Evolutionary conservation across 2,888 invertebrate genomes (phyloP).

Genomic region (Epirrita christyi): DNA sequence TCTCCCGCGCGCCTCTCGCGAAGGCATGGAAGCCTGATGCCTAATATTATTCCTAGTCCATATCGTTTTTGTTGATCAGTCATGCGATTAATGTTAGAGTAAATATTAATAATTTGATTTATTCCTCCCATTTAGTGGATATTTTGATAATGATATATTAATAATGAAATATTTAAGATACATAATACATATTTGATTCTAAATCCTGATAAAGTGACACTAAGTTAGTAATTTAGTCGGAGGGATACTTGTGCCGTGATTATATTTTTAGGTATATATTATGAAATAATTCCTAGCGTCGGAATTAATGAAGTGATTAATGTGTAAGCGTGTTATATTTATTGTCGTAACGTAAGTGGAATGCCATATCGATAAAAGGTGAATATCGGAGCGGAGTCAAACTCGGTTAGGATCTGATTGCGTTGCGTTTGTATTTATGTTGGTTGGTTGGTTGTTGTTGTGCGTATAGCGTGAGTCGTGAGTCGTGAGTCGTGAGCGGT

Average conservation of each 20-base stretch:
- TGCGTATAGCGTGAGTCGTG: constrained; percentile 38
- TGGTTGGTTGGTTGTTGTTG: constrained; percentile 59
- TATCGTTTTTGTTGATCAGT: constrained; percentile 85
- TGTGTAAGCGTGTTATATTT: constrained; percentile 85
- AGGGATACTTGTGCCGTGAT: constrained; percentile 86
- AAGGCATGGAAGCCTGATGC: constrained; percentile 78
- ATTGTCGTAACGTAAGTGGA: constrained; percentile 84
- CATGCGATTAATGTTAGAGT: constrained; percentile 84
- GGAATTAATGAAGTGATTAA: constrained; percentile 85
- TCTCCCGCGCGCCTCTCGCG: constrained; percentile 52
- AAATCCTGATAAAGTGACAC: constrained; percentile 85
- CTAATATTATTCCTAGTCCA: constrained; percentile 85
- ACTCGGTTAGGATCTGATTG: constrained; percentile 76
- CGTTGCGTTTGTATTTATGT: constrained; percentile 66
- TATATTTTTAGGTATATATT: constrained; percentile 86
- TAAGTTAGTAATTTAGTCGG: constrained; percentile 85
- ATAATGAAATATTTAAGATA: constrained; percentile 85
- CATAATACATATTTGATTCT: constrained; percentile 86
- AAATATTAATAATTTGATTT: constrained; percentile 85
- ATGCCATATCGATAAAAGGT: constrained; percentile 85
- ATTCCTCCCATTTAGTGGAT: constrained; percentile 86
- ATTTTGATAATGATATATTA: constrained; percentile 86
- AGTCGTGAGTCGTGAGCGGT: constrained; percentile 4
- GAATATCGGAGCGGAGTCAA: constrained; percentile 83
- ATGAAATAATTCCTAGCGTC: constrained; percentile 85